A percentile compares a stretch with the other conserved stretches of the same genome.
phyloP scores from a whole-genome alignment of 1,140 invertebrate genomes.

The Yoshiicerus persimilis region DNA sequence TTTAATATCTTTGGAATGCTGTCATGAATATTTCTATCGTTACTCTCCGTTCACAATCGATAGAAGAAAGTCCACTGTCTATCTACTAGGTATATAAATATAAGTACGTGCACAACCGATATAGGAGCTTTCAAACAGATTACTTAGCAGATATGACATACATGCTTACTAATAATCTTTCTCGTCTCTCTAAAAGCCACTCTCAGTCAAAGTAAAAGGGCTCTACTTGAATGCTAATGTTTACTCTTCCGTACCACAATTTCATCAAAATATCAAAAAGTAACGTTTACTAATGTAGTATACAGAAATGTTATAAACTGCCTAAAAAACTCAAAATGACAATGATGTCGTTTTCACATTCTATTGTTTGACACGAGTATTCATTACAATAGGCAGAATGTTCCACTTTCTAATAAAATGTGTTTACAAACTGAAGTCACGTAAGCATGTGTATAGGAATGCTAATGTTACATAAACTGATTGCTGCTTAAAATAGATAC shows the following conservation, averaged over 20 bases:
- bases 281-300: no score
- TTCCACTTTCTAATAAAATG: no score
- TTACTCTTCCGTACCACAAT: not conserved
- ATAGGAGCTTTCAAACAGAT: not conserved
- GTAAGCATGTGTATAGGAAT: no score
- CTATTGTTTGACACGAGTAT: no score
- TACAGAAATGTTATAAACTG: no score
- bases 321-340: no score
- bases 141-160: not conserved
- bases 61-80: not conserved
- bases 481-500: no score
- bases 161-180: not conserved
- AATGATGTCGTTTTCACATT: no score
- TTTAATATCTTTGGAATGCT: constrained; percentile 20
- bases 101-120: not conserved
- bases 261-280: not conserved
- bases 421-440: no score
- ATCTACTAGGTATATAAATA: not conserved
- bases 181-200: not conserved
- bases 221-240: not conserved
- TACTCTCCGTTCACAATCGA: not conserved
- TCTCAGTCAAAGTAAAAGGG: not conserved
- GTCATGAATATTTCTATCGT: not conserved
- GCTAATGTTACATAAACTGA: no score
- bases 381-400: no score